Evolutionary conservation across 2,113 vertebrate species (phyloP), one percentile per base, ranked within the genome.

Genomic region (Stegostoma tigrinum): DNA sequence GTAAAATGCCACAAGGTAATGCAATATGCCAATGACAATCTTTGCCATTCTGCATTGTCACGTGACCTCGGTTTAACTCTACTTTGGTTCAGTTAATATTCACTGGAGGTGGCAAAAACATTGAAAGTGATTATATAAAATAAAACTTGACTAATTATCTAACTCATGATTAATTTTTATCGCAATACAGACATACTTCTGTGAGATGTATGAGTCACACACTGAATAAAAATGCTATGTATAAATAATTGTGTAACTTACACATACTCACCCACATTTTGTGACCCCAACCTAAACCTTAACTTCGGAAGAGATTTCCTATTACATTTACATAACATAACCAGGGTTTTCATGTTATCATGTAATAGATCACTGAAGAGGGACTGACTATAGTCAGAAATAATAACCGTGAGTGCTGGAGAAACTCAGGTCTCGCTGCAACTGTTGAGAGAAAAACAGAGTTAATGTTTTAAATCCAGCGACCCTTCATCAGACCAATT

Each of bases 1-100:
- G 96, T 2, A 96, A 96, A 96, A 5, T 5, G 34, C 85, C 38
- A 45, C 6, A 68, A 87, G 85, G 78, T 64, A 85, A 80, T 86
- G 34, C 68, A 95, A 78, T 75, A 72, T 78, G 78, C 52, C 78
- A 95, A 15, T 38, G 30, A 17, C 55, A 80, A 85, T 30, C 61
- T 83, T 48, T n/a, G 24, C 15, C 87, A 61, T 10, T 90, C 52
- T 87, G 8, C 30, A 45, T 48, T 91, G 55, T 30, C 87, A 34
- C 4, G 30, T 34, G 34, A 94, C 10, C 66, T 45, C 70, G 14
- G 66, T 45, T 42, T 68, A 45, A 70, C 93, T 70, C 66, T 68
- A 23, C 24, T 68, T 94, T 68, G 0, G 19, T 34, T 55, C 52
- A 55, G 52, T 15, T 61, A 52, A 61, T 61, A 42, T 70, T 70